Evolutionary conservation across 1,140 invertebrate genomes (phyloP).

Genomic region (Papilio polytes): DNA sequence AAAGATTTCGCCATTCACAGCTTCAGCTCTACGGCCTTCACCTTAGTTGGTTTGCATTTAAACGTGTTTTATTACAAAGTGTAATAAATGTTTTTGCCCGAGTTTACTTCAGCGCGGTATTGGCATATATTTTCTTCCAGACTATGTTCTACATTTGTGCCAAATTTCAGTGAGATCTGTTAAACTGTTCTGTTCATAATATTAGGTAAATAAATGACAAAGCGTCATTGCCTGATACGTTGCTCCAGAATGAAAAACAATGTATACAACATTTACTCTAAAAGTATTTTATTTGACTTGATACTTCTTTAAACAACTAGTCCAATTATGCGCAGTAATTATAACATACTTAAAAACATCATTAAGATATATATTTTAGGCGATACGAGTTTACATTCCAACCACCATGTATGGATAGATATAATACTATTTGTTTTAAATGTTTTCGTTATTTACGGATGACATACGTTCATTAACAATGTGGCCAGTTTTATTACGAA

Average conservation of each 20-base stretch:
- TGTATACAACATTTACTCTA: background rate
- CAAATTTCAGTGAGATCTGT: too few species aligned
- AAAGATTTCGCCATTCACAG: slow-evolving; percentile 24
- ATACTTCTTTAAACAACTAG: background rate
- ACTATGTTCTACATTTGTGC: too few species aligned
- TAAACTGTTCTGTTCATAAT: too few species aligned
- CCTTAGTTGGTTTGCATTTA: background rate
- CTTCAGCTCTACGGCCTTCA: slow-evolving; percentile 20
- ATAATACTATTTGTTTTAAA: background rate
- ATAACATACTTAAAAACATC: background rate
- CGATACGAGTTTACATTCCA: background rate
- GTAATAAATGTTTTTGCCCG: background rate
- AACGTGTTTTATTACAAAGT: background rate
- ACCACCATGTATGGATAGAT: background rate
- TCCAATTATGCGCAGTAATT: background rate
- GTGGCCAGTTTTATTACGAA: background rate
- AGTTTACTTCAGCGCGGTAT: too few species aligned
- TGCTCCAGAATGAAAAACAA: background rate
- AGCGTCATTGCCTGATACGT: slow-evolving; percentile 20
- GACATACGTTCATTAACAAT: background rate
- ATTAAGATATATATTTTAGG: background rate
- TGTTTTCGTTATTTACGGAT: background rate
- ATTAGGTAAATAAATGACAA: background rate
- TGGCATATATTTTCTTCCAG: too few species aligned
- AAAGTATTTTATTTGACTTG: background rate